A percentile compares a stretch with the other conserved stretches of the same genome.
phyloP scores from a whole-genome alignment of 2,113 vertebrate species.

The Chrysemys picta region DNA sequence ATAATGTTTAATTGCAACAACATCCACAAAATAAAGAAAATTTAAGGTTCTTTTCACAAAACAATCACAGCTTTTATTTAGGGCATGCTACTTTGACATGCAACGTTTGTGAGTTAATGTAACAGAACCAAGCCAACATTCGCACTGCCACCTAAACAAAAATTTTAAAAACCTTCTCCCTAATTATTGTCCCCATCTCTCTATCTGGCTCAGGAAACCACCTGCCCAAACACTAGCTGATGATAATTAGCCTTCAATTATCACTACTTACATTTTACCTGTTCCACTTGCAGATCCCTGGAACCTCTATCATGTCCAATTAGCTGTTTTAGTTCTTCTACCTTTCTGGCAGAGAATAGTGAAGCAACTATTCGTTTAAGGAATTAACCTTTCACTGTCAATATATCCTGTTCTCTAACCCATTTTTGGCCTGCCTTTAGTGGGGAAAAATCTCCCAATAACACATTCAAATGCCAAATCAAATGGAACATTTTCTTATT shows the following conservation, averaged over 20 bases:
- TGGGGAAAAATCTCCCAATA: background rate
- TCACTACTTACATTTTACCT: background rate
- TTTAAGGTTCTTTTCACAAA: background rate
- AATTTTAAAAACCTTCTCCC: background rate
- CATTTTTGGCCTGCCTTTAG: background rate
- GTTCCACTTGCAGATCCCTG: background rate
- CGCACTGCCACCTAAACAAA: background rate
- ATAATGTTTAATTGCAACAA: background rate
- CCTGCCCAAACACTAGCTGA: background rate
- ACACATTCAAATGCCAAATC: background rate
- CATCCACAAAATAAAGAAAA: background rate
- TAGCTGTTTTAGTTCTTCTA: background rate
- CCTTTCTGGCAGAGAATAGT: background rate
- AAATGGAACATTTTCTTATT: background rate
- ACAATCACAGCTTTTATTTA: background rate
- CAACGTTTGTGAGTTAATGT: background rate
- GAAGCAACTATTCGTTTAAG: background rate
- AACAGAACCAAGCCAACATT: background rate
- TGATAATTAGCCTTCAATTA: constrained; percentile 6
- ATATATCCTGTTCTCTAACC: background rate
- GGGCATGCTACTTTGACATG: background rate
- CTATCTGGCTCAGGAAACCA: background rate
- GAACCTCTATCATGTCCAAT: background rate
- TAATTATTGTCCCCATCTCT: background rate
- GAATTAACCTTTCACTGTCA: background rate